These are phyloP conservation scores for Procavia capensis DNA, from an alignment of 2,113 vertebrate species.

Conservation along the genomic window DNA sequence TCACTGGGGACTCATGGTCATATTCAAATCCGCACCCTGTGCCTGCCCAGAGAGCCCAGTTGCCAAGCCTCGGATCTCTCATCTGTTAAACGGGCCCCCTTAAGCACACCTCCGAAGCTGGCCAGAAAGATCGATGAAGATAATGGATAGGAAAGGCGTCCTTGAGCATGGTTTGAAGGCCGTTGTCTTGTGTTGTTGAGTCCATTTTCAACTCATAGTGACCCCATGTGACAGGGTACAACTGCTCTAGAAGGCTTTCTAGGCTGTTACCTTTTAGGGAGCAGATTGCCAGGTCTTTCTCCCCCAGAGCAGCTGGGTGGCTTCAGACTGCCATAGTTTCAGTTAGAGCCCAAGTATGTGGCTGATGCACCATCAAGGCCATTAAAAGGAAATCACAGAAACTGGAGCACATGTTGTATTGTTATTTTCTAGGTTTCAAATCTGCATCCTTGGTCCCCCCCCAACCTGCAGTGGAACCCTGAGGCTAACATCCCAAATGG, in stretches of 20 bases:
- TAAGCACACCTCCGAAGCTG: neutral
- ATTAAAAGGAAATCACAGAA: neutral
- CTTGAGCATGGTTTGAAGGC: neutral
- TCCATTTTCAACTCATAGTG: neutral
- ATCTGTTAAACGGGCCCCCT: neutral
- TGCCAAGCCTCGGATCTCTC: neutral
- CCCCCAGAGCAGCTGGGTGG: neutral
- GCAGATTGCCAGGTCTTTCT: neutral
- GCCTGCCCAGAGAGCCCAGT: neutral
- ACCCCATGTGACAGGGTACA: neutral
- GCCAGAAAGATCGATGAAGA: neutral
- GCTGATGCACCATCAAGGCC: neutral
- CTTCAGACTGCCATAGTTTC: neutral
- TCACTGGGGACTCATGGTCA: rapidly evolving
- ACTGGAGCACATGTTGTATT: rapidly evolving
- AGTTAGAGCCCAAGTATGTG: neutral
- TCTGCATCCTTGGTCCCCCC: neutral
- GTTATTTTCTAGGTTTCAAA: neutral
- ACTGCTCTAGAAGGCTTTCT: neutral
- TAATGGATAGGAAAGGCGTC: neutral
- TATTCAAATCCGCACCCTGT: neutral
- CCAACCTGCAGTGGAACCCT: neutral
- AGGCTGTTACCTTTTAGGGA: neutral
- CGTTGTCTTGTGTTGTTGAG: neutral
- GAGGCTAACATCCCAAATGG: neutral